Conservation (phyloP, 23 tunicate species). For the Aplidium turbinatum region DNA sequence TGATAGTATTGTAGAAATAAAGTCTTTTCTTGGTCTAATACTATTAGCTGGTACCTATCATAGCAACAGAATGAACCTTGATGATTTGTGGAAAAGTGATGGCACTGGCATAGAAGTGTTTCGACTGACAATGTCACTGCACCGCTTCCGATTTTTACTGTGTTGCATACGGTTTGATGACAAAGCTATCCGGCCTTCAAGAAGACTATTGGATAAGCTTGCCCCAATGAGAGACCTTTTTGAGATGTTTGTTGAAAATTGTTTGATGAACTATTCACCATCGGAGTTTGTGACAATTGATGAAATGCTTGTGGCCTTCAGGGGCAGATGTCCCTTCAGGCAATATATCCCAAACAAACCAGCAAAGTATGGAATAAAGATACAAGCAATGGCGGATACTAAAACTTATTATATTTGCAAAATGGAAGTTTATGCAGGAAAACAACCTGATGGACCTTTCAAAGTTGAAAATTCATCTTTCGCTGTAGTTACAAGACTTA, state of each 20-base stretch:
- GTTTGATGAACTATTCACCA: background rate
- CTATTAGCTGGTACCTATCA: too few species aligned
- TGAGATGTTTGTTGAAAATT: constrained; percentile 3
- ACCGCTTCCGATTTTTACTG: constrained; percentile 17
- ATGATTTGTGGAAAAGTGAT: too few species aligned
- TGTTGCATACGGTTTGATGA: constrained; percentile 14
- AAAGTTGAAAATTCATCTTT: constrained; percentile 2
- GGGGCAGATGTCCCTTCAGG: constrained; percentile 11
- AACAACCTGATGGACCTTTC: constrained; percentile 33
- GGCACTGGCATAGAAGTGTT: constrained; percentile 15
- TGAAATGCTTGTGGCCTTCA: constrained; percentile 19
- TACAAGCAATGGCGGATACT: constrained; percentile 2
- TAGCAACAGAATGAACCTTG: too few species aligned
- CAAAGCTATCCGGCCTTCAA: background rate
- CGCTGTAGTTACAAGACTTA: background rate
- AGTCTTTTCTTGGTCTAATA: too few species aligned
- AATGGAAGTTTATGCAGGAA: constrained; percentile 35
- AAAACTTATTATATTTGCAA: constrained; percentile 19
- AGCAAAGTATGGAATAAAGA: constrained; percentile 29
- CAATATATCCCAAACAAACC: constrained; percentile 29
- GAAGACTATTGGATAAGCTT: background rate
- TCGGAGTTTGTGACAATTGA: constrained; percentile 16
- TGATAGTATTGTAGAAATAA: too few species aligned
- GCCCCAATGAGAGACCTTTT: constrained; percentile 12
- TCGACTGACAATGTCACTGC: background rate